These are phyloP conservation scores for Marcusenius ussheri DNA, from an alignment of 2,113 vertebrate species.

Conservation along the genomic window DNA sequence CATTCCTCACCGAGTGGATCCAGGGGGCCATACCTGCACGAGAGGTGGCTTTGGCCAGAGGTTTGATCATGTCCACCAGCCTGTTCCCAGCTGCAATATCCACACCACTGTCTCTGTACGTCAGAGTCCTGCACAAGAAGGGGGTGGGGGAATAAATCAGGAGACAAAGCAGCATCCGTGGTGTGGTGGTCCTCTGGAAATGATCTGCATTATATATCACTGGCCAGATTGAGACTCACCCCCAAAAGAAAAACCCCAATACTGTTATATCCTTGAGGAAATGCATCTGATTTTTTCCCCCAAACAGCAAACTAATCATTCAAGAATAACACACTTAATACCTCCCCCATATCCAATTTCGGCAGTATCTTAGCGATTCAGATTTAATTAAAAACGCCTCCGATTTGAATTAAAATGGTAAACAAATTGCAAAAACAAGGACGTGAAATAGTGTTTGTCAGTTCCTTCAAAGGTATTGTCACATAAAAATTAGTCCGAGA, in stretches of 20 bases:
- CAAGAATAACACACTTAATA: background rate
- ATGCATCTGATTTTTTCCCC: background rate
- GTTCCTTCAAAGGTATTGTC: background rate
- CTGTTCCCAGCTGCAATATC: slow-evolving; percentile 84
- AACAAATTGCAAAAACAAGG: background rate
- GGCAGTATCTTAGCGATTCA: background rate
- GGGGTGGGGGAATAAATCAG: background rate
- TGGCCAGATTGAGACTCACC: background rate
- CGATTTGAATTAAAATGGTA: background rate
- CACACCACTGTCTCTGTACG: slow-evolving; percentile 91
- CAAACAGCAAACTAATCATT: background rate
- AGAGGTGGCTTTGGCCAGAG: slow-evolving; percentile 83
- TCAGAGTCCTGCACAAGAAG: slow-evolving; percentile 68
- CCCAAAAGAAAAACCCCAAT: background rate
- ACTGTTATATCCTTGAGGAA: background rate
- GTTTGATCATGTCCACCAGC: slow-evolving; percentile 84
- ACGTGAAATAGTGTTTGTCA: background rate
- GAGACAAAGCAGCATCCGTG: no score
- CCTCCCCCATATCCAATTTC: background rate
- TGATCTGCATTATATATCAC: background rate
- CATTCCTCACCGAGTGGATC: background rate
- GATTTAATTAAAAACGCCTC: background rate
- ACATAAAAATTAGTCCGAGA: background rate
- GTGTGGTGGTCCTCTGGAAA: background rate
- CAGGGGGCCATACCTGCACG: slow-evolving; percentile 67